Evolutionary conservation across 2,888 invertebrate species (phyloP), one percentile per base, ranked within the genome.

Genomic region (Napeogenes sylphis): DNA sequence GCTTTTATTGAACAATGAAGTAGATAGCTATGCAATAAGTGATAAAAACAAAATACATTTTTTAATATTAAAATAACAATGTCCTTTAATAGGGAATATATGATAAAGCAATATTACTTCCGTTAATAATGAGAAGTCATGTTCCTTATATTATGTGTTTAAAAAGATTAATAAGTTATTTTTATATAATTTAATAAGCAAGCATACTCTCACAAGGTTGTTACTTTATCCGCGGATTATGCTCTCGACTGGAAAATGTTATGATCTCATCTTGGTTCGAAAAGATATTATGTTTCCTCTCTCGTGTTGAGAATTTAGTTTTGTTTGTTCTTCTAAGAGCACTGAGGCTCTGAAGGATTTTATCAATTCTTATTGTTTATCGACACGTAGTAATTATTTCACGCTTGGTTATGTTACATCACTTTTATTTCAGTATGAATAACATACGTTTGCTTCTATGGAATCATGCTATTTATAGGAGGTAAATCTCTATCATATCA

Each of bases 311-410:
- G 72, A 74, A 75, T 78, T 76, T 75, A 70, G 77, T 75, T 75
- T 73, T 82, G 82, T 83, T 82, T 83, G 77, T 69, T 72, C 70
- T 76, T 75, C 78, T 80, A 77, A 80, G 77, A 80, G 78, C 77
- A 70, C 67, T 67, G 73, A 72, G 73, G 58, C 46, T 55, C 53
- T 57, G 56, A 46, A 60, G 58, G 55, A 56, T 61, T 53, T 58
- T n/a, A 21, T 47, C 47, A 47, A 47, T 21, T 47, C 47, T 47
- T 21, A 21, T 47, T 21, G 21, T 47, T 47, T 47, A 47, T 14
- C 21, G 21, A 47, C 47, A 14, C 21, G 47, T 14, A n/a, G 47
- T 47, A 14, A 14, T 47, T 47, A 47, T 14, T 47, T n/a, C 21
- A 47, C 4, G n/a, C 8, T 47, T 38, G 38, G 5, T 38, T 8